Evolutionary conservation across 2,888 invertebrate genomes (phyloP).

Genomic region (Melanophora roralis): DNA sequence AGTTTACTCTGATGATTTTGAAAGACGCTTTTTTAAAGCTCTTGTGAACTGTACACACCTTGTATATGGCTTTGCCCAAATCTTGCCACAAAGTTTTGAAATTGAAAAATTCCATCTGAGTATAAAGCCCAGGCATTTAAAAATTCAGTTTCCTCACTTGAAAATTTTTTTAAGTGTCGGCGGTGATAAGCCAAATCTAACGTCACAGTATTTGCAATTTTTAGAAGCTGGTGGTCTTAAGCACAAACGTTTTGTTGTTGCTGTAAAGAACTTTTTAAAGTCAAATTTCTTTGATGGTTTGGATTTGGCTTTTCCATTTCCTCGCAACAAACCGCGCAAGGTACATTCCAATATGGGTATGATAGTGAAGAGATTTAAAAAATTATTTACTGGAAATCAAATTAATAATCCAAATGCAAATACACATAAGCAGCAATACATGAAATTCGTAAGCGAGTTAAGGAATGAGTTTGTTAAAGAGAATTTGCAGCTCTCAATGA

Average conservation of each 20-base stretch:
- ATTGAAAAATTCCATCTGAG: conserved; percentile 75
- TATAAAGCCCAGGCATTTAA: conserved; percentile 74
- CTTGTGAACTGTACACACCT: conserved; percentile 70
- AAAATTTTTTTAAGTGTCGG: conserved; percentile 87
- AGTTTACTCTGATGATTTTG: background rate
- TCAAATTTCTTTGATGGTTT: conserved; percentile 91
- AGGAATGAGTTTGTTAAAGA: conserved; percentile 80
- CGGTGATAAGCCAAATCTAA: conserved; percentile 82
- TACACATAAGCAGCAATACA: conserved; percentile 87
- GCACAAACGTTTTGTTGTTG: conserved; percentile 81
- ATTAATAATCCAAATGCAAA: conserved; percentile 84
- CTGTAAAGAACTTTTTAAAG: conserved; percentile 82
- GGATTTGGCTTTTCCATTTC: conserved; percentile 91
- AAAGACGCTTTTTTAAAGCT: background rate
- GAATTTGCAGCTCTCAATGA: conserved; percentile 81
- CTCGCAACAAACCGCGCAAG: conserved; percentile 86
- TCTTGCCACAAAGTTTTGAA: conserved; percentile 83
- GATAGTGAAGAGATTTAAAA: conserved; percentile 86
- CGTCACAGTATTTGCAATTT: conserved; percentile 85
- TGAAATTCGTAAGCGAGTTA: conserved; percentile 84
- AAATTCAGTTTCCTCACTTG: conserved; percentile 82
- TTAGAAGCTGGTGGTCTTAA: conserved; percentile 84
- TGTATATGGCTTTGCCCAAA: conserved; percentile 86
- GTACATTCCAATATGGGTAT: conserved; percentile 81
- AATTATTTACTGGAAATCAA: conserved; percentile 84